A percentile compares a stretch with the other conserved stretches of the same genome.
Evolutionary conservation across 2,113 vertebrate species (phyloP).

Genomic region (Microtus ochrogaster): DNA sequence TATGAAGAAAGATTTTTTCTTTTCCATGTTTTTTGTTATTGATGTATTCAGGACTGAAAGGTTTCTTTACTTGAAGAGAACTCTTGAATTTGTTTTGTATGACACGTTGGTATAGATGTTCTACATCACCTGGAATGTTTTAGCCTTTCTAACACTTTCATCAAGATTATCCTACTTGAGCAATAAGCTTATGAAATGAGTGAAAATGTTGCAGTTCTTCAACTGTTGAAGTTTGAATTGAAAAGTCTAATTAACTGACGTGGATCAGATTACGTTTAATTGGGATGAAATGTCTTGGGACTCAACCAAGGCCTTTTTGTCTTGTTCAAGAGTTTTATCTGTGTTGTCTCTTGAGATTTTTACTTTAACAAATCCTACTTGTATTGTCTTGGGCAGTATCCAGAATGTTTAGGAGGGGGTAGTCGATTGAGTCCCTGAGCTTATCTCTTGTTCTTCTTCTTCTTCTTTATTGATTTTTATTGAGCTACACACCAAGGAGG

Average conservation of each 20-base stretch:
- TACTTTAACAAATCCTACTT: neutral
- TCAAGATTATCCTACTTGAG: neutral
- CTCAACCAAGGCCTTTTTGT: neutral
- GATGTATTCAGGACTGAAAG: neutral
- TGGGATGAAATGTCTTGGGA: neutral
- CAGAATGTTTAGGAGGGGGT: neutral
- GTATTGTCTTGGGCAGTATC: neutral
- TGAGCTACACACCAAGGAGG: too few species aligned
- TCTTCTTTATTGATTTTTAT: too few species aligned
- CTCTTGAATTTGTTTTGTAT: conserved; percentile 15
- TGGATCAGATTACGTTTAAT: neutral
- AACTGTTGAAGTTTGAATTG: neutral
- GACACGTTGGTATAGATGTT: neutral
- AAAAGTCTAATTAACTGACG: neutral
- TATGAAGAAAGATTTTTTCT: conserved; percentile 2
- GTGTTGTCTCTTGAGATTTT: neutral
- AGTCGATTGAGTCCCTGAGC: neutral
- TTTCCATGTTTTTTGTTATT: conserved; percentile 10
- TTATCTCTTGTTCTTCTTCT: conserved; percentile 20
- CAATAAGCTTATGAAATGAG: conserved; percentile 4
- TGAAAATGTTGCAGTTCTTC: neutral
- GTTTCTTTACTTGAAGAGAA: conserved; percentile 7
- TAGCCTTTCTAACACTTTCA: conserved; percentile 11
- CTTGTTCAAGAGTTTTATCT: conserved; percentile 8
- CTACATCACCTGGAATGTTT: neutral